Base-by-base conservation (phyloP, 2,797 vertebrate genomes). In the Helarctos malayanus region DNA sequence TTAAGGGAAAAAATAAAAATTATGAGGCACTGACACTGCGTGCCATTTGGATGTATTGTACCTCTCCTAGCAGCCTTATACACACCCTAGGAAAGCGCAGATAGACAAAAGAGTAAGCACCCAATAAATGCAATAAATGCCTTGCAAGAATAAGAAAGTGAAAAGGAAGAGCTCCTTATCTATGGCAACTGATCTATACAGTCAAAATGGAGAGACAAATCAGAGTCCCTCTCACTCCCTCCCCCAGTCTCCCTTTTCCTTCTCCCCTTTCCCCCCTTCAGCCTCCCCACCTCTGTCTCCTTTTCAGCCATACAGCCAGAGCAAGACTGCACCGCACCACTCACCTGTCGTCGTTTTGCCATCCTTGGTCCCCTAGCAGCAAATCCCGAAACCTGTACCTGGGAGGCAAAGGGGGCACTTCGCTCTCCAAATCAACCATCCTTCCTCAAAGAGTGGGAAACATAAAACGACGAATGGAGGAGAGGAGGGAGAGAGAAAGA, bases 401-500 rank as follows among this genome's bases (percentile, higher is more conserved):
- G 73, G 99, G 99, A 49, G 99, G 99, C 15, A 99, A 98, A 94
- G 99, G 99, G 14, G 99, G 99, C 49, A 99, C 99, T 95, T 99
- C 99, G 95, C 98, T 99, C 97, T 99, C 99, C 98, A 99, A 91
- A 93, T 99, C 99, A 82, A 98, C 99, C 99, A 99, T 99, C 95
- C 98, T 98, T 95, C 71, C 96, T 93, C 61, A 85, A 52, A 45
- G 54, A 89, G 89, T 47, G 89, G 82, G 95, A 54, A 75, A 78
- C 92, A 94, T 91, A 15, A 52, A 78, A 52, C 86, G 52, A 56
- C 88, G 45, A 76, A 87, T 10, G 69, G 71, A 89, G 92, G 41
- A 81, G 47, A 47, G 7, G 47, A 59, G 47, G 52, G 29, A 65
- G 57, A 65, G 52, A 18, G 21, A 47, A 27, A 35, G 68, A 54